Evolutionary conservation across 2,797 vertebrate genomes (phyloP).

Genomic region (Enteromius unitaeniatus): DNA sequence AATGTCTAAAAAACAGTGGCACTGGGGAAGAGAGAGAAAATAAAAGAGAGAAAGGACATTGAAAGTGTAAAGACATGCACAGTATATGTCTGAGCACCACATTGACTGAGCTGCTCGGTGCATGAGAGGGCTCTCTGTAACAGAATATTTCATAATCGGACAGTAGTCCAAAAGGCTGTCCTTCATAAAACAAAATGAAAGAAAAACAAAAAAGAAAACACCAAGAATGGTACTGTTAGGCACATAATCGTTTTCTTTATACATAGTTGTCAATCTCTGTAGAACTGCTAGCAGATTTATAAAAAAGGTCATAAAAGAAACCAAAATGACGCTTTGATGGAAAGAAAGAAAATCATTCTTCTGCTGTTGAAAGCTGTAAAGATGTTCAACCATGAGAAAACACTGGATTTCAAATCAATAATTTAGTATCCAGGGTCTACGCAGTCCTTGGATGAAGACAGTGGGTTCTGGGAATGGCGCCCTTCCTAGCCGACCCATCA

Average conservation of each 20-base stretch:
- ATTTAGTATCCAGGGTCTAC: conserved; percentile 55
- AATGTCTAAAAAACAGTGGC: conserved; percentile 86
- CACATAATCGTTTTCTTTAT: conserved; percentile 85
- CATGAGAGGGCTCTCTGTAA: conserved; percentile 74
- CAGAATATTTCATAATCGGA: conserved; percentile 72
- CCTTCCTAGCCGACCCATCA: conserved; percentile 75
- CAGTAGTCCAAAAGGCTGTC: conserved; percentile 74
- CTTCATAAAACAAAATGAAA: conserved; percentile 69
- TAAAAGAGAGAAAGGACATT: conserved; percentile 71
- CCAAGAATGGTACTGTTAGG: conserved; percentile 83
- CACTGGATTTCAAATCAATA: conserved; percentile 69
- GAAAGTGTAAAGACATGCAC: conserved; percentile 83
- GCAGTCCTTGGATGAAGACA: conserved; percentile 61
- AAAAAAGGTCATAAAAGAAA: conserved; percentile 60
- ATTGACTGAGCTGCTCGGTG: conserved; percentile 70
- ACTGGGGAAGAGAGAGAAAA: conserved; percentile 72
- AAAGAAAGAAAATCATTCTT: conserved; percentile 64
- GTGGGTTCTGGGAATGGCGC: conserved; percentile 62
- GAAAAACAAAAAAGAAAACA: conserved; percentile 53
- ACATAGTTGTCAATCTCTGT: conserved; percentile 80
- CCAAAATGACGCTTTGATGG: conserved; percentile 61
- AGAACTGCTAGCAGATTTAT: conserved; percentile 73
- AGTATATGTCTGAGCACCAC: conserved; percentile 78
- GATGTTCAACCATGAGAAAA: conserved; percentile 75
- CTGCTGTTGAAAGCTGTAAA: conserved; percentile 71